Conservation (phyloP, 2,888 invertebrate species). For the Deilephila elpenor region DNA sequence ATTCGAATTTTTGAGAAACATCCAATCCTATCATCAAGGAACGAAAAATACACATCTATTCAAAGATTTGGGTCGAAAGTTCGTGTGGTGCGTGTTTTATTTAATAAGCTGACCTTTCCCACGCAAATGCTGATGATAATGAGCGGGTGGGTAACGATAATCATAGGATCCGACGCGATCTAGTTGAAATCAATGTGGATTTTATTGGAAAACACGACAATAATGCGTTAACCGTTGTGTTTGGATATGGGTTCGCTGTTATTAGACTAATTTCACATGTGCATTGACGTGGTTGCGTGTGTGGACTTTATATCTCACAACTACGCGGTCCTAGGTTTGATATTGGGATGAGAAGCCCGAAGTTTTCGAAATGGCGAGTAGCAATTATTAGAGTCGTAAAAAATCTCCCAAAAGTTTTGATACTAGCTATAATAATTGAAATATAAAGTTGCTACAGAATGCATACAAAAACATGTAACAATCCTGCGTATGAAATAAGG, state of each 20-base stretch:
- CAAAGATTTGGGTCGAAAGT: conserved; percentile 5
- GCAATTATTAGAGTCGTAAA: too few relatives aligned
- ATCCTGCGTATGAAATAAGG: too few relatives aligned
- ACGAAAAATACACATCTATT: background rate
- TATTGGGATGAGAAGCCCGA: too few relatives aligned
- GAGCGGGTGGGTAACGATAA: conserved; percentile 19
- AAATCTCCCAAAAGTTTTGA: too few relatives aligned
- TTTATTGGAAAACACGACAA: conserved; percentile 16
- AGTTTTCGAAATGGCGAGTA: too few relatives aligned
- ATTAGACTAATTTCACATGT: background rate
- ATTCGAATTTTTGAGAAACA: background rate
- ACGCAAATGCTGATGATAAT: conserved; percentile 26
- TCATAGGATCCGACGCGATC: background rate
- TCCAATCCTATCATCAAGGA: conserved; percentile 6
- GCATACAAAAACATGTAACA: too few relatives aligned
- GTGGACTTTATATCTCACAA: too few relatives aligned
- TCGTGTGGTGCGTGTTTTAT: conserved; percentile 17
- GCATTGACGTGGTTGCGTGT: too few relatives aligned
- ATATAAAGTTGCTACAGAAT: too few relatives aligned
- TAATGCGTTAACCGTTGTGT: background rate
- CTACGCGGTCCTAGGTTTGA: too few relatives aligned
- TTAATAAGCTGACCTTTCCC: conserved; percentile 25
- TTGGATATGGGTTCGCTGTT: background rate
- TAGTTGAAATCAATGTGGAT: conserved; percentile 19
- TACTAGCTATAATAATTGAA: too few relatives aligned